Evolutionary conservation across 2,888 invertebrate genomes (phyloP).

Genomic region (Papilio demoleus): DNA sequence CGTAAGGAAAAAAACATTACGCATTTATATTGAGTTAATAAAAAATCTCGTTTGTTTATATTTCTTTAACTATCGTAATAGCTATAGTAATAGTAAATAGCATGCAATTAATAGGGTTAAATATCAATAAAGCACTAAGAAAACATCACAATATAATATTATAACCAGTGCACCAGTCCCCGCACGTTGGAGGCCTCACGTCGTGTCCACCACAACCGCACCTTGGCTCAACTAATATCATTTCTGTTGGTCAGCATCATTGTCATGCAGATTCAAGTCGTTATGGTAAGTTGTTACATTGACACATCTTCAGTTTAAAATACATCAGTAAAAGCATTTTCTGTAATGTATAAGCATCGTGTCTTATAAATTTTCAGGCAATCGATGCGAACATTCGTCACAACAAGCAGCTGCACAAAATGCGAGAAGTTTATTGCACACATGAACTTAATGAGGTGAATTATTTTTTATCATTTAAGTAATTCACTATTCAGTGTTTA

Average conservation of each 20-base stretch:
- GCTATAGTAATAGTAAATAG: too few species aligned
- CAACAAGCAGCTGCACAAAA: constrained; percentile 4
- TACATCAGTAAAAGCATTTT: not conserved
- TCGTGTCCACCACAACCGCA: constrained; percentile 89
- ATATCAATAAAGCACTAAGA: too few species aligned
- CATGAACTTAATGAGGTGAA: constrained; percentile 65
- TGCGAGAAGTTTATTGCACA: constrained; percentile 52
- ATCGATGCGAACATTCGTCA: constrained; percentile 49
- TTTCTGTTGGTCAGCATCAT: constrained; percentile 87
- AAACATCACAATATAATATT: too few species aligned
- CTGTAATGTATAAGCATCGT: constrained; percentile 9
- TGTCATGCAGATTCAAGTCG: constrained; percentile 67
- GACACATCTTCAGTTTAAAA: not conserved
- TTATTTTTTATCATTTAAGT: not conserved
- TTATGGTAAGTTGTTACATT: constrained; percentile 61
- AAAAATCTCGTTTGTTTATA: too few species aligned
- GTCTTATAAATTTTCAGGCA: constrained; percentile 40
- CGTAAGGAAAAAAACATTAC: too few species aligned
- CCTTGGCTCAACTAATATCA: constrained; percentile 89
- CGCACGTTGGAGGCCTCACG: constrained; percentile 74
- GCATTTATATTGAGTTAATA: too few species aligned
- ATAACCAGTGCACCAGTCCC: constrained; percentile 52
- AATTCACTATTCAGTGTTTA: too few species aligned
- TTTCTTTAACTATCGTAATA: too few species aligned
- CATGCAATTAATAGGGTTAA: too few species aligned